These are phyloP conservation scores for Campoplex capitator DNA, from an alignment of 2,888 invertebrate species.

Conservation along the genomic window DNA sequence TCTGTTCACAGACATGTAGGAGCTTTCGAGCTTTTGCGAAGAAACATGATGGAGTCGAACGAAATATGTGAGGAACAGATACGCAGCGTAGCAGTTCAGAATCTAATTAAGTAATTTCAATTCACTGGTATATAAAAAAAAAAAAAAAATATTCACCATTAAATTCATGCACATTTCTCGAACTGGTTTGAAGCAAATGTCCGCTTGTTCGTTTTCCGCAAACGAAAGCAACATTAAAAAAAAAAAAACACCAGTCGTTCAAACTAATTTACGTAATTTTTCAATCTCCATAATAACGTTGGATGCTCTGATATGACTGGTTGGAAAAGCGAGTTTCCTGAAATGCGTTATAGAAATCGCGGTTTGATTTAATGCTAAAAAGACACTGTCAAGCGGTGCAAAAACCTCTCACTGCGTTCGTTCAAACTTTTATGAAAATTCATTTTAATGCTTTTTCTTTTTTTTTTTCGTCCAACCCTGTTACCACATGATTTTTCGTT, in stretches of 20 bases:
- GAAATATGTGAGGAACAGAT: constrained; percentile 79
- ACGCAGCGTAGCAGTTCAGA: constrained; percentile 74
- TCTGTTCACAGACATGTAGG: constrained; percentile 74
- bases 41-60: constrained; percentile 78
- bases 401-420: constrained; percentile 32
- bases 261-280: constrained; percentile 54
- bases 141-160: constrained; percentile 39
- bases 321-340: not conserved
- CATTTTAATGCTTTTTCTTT: not conserved
- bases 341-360: constrained; percentile 37
- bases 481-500: not conserved
- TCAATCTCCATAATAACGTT: constrained; percentile 45
- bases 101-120: constrained; percentile 75
- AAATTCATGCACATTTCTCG: not conserved
- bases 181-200: not conserved
- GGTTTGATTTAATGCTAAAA: constrained; percentile 48
- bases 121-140: not conserved
- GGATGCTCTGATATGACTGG: constrained; percentile 8
- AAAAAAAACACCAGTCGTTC: not conserved
- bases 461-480: not conserved
- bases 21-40: constrained; percentile 76
- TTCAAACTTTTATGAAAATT: constrained; percentile 25
- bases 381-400: constrained; percentile 31
- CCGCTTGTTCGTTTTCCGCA: constrained; percentile 1
- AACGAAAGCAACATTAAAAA: not conserved